Percentiles rank a stretch among this genome's conserved stretches.
These are phyloP conservation scores for Scomber japonicus DNA, from an alignment of 2,113 vertebrate species.

Conservation along the genomic window DNA sequence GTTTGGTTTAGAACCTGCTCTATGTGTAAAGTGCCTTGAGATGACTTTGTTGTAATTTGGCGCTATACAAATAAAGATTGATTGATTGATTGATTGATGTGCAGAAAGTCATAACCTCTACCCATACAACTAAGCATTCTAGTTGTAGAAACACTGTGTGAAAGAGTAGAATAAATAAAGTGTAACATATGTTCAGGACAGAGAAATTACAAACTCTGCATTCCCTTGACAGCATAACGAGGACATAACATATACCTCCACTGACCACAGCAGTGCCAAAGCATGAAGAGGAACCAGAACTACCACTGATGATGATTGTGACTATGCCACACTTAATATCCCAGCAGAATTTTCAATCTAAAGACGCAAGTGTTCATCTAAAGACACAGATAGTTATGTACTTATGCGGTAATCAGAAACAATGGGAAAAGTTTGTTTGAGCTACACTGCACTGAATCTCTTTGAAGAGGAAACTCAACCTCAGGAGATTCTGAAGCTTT, in stretches of 20 bases:
- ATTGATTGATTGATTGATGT: not conserved
- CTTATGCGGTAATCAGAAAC: conserved; percentile 67
- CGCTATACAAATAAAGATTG: too few species aligned
- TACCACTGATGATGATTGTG: conserved; percentile 59
- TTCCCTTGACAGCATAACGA: conserved; percentile 52
- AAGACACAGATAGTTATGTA: conserved; percentile 80
- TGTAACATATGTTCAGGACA: not conserved
- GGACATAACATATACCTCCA: conserved; percentile 81
- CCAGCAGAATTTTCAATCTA: conserved; percentile 13
- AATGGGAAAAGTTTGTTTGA: not conserved
- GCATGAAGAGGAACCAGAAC: not conserved
- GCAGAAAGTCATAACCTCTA: conserved; percentile 12
- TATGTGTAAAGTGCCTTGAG: too few species aligned
- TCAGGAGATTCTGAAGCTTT: too few species aligned
- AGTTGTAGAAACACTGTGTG: not conserved
- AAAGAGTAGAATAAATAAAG: not conserved
- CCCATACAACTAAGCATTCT: not conserved
- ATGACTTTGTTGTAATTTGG: too few species aligned
- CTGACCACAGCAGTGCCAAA: conserved; percentile 62
- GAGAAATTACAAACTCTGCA: not conserved
- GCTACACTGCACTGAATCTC: not conserved
- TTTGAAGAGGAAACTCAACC: conserved; percentile 24
- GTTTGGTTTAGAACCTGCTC: too few species aligned
- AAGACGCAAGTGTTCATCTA: conserved; percentile 39
- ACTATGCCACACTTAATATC: conserved; percentile 75